A percentile compares a stretch with the other conserved stretches of the same genome.
Conservation (phyloP, 2,113 vertebrate species). For the Chlorodrepanis virens region DNA sequence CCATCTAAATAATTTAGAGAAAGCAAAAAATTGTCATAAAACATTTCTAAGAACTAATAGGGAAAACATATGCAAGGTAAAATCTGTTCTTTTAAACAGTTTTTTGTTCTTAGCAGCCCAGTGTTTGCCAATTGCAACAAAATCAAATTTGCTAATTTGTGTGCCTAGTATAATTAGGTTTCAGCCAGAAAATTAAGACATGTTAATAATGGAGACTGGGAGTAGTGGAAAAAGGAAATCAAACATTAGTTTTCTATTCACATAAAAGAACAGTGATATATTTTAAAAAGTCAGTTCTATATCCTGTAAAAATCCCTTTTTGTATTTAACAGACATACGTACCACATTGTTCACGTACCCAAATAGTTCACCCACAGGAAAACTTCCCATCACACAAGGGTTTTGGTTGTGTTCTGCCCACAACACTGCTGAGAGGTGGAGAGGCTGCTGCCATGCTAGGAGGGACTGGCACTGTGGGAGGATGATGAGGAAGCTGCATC, state of each 20-base stretch:
- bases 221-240: constrained; percentile 56
- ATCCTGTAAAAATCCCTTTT: constrained; percentile 66
- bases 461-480: background rate
- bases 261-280: background rate
- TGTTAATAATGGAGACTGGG: constrained; percentile 66
- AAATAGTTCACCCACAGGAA: background rate
- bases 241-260: constrained; percentile 60
- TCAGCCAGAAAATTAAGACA: constrained; percentile 77
- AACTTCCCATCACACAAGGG: background rate
- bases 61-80: constrained; percentile 47
- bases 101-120: constrained; percentile 64
- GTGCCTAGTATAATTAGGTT: constrained; percentile 61
- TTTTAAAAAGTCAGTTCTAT: background rate
- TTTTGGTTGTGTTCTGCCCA: background rate
- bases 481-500: background rate
- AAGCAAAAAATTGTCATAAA: constrained; percentile 73
- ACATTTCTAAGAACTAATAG: constrained; percentile 49
- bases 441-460: background rate
- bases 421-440: background rate
- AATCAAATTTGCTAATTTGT: constrained; percentile 34
- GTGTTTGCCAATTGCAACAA: constrained; percentile 63
- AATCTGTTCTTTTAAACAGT: constrained; percentile 25
- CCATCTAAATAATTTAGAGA: constrained; percentile 90
- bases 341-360: constrained; percentile 60
- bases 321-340: background rate